Base-by-base conservation (phyloP, 2,888 invertebrate species). In the Anagyrus pseudococci region DNA sequence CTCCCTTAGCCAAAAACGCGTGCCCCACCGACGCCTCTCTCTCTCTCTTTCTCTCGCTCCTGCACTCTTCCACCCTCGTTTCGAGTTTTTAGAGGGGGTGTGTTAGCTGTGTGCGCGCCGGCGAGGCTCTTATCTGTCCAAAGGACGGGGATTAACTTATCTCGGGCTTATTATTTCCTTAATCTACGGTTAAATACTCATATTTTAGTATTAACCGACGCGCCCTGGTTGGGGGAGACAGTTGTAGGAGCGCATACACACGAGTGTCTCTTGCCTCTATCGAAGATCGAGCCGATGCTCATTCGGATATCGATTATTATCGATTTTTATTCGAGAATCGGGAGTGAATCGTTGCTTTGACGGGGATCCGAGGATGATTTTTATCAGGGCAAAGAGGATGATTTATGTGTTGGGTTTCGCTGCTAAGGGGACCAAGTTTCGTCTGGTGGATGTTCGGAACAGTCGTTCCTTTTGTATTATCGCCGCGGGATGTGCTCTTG, bases 201-300 rank as follows among this genome's bases (percentile, higher is more conserved):
- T 80, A 80, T 80, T 79, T 80, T 75, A 79, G 80, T 71, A 79
- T 80, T 80, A 80, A 66, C n/a, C n/a, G n/a, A n/a, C n/a, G n/a
- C n/a, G n/a, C n/a, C n/a, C n/a, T n/a, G n/a, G n/a, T n/a, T n/a
- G 54, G 58, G 56, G 57, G 53, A 56, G 53, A 47, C 2, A 22
- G 20, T n/a, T 49, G 64, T 64, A 63, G 66, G 52, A 61, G 68
- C 62, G 63, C 58, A 52, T 29, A 53, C 37, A 49, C 13, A 40
- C 22, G 15, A n/a, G 40, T 57, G 26, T 41, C 17, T 40, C 41
- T 49, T 47, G n/a, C 43, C 22, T 47, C 25, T 40, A 37, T 26
- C 29, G 3, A 33, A 57, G 52, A 57, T 46, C 26, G 29, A 44
- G 46, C 40, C 47, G 4, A 13, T 29, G 26, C 44, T 53, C 53